Evolutionary conservation across 2,888 invertebrate genomes (phyloP).

Genomic region (Chrysopilus asiliformis): DNA sequence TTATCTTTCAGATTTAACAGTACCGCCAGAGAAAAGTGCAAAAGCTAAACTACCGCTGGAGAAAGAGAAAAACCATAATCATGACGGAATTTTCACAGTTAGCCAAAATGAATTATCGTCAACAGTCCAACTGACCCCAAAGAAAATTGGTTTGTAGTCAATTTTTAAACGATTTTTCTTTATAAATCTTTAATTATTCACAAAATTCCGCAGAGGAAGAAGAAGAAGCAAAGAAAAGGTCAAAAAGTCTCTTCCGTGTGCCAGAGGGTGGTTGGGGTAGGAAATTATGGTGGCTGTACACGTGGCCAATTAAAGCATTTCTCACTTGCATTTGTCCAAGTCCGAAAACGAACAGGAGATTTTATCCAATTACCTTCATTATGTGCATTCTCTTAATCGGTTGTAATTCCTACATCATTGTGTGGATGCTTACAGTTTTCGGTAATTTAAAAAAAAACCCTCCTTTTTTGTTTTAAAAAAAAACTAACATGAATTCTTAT

Average conservation of each 20-base stretch:
- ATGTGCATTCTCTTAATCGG: constrained; percentile 84
- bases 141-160: neutral
- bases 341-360: constrained; percentile 42
- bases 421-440: constrained; percentile 84
- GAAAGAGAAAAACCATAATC: constrained; percentile 7
- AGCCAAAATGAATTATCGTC: constrained; percentile 20
- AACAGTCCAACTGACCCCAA: neutral
- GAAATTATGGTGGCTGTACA: constrained; percentile 49
- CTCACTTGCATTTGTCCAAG: constrained; percentile 60
- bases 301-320: constrained; percentile 56
- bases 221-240: constrained; percentile 1
- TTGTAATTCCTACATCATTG: constrained; percentile 67
- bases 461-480: neutral
- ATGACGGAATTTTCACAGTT: constrained; percentile 29
- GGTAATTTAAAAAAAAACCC: constrained; percentile 41
- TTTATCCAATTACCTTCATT: constrained; percentile 66
- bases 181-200: neutral
- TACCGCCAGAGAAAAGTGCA: constrained; percentile 32
- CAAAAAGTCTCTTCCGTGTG: constrained; percentile 36
- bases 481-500: neutral
- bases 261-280: constrained; percentile 29
- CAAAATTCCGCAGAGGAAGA: neutral
- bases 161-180: neutral
- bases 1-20: constrained; percentile 30
- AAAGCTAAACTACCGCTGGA: constrained; percentile 30